Evolutionary conservation across 2,888 invertebrate species (phyloP).

Genomic region (Hedychridium roseum): DNA sequence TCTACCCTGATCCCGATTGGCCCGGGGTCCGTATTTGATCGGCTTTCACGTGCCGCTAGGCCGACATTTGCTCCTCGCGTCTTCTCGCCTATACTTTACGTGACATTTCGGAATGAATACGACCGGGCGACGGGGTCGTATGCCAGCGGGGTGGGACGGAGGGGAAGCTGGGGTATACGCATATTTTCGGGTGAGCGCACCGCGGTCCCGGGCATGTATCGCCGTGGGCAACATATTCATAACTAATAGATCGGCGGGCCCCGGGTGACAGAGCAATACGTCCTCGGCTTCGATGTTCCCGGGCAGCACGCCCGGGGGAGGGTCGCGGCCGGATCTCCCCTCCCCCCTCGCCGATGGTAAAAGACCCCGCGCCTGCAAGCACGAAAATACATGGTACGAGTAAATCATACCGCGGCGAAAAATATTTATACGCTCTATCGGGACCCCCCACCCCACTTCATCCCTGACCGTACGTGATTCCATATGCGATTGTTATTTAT

Average conservation of each 20-base stretch:
- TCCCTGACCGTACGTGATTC: too few relatives aligned
- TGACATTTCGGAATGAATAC: slow-evolving; percentile 55
- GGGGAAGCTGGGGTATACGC: slow-evolving; percentile 23
- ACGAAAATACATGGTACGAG: too few relatives aligned
- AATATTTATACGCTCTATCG: too few relatives aligned
- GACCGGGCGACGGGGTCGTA: slow-evolving; percentile 31
- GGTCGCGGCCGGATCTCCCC: slow-evolving; percentile 44
- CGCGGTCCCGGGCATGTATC: slow-evolving; percentile 54
- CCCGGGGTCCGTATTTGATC: too few relatives aligned
- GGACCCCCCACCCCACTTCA: too few relatives aligned
- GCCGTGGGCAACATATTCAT: slow-evolving; percentile 62
- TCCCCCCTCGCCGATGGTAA: neutral
- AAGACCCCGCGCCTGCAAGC: neutral
- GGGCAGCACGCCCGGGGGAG: slow-evolving; percentile 27
- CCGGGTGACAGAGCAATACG: slow-evolving; percentile 62
- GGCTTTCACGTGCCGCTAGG: neutral
- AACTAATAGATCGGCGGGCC: slow-evolving; percentile 61
- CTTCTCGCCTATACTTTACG: slow-evolving; percentile 41
- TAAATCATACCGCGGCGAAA: too few relatives aligned
- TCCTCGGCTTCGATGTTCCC: slow-evolving; percentile 58
- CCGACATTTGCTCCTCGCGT: too few relatives aligned
- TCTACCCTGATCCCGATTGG: too few relatives aligned
- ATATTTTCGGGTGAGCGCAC: slow-evolving; percentile 55
- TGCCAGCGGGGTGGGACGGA: slow-evolving; percentile 14
- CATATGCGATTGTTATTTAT: too few relatives aligned